Evolutionary conservation across 1,140 invertebrate genomes (phyloP), one percentile per base, ranked within the genome.

Genomic region (Orchesella cincta): DNA sequence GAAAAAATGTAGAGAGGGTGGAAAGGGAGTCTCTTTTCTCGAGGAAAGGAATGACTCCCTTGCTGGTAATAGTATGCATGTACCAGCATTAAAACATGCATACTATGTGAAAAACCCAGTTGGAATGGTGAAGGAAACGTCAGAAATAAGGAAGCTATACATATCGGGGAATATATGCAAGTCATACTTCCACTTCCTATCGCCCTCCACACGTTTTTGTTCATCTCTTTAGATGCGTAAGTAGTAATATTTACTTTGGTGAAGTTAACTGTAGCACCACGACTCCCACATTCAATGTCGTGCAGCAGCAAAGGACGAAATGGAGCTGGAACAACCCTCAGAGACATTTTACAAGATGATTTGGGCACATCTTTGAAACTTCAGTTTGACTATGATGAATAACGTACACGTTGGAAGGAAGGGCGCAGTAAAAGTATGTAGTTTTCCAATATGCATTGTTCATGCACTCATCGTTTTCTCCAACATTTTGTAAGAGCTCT

Each of bases 261-360:
- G n/a, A n/a, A n/a, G n/a, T n/a, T n/a, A n/a, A n/a, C n/a, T n/a
- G n/a, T n/a, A n/a, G n/a, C n/a, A n/a, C n/a, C n/a, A n/a, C n/a
- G n/a, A n/a, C n/a, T n/a, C n/a, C n/a, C n/a, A n/a, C n/a, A n/a
- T n/a, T n/a, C n/a, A n/a, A n/a, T n/a, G n/a, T n/a, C n/a, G n/a
- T n/a, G n/a, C n/a, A n/a, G n/a, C n/a, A n/a, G 20, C 8, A 12
- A 46, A 46, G 20, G 39, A 20, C 39, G 39, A 46, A 46, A 46
- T 46, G 39, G 39, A 46, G 39, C 8, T 46, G 20, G 39, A 46
- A 46, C 39, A 46, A 46, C 39, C 39, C 39, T 46, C 39, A 46
- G 54, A 62, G 54, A 62, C 54, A 62, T 18, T 62, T 62, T 62
- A 62, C 54, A 62, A 62, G 54, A 62, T 62, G 54, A 62, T 62